phyloP scores from a whole-genome alignment of 1,140 invertebrate genomes.

The Drosophila tsacasi region DNA sequence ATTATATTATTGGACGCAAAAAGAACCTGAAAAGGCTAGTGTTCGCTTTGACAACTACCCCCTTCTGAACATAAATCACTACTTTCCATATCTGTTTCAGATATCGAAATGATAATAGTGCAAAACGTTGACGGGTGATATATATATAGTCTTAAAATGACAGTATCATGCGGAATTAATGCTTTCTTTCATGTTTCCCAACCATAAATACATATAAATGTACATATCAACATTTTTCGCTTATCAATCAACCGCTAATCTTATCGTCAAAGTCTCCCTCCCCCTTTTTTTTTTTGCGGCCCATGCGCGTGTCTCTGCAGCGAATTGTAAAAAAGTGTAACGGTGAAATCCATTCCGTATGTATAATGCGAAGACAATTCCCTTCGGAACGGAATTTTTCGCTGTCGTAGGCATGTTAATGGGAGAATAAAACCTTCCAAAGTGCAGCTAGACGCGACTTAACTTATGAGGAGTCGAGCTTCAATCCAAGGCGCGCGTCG shows the following conservation, averaged over 20 bases:
- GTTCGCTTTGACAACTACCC: not conserved
- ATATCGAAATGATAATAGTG: not conserved
- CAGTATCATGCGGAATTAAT: constrained; percentile 7
- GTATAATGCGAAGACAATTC: constrained; percentile 35
- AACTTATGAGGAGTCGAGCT: constrained; percentile 30
- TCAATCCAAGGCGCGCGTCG: constrained; percentile 53
- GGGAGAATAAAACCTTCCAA: constrained; percentile 42
- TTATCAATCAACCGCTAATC: constrained; percentile 39
- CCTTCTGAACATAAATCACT: not conserved
- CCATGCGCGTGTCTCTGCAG: constrained; percentile 28
- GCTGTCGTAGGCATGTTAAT: constrained; percentile 63
- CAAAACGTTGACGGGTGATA: not conserved
- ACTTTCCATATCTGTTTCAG: not conserved
- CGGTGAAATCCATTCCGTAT: constrained; percentile 38
- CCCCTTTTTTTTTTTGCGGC: constrained; percentile 27
- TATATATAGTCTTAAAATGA: constrained; percentile 8
- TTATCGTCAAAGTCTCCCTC: constrained; percentile 30
- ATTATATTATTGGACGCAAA: not conserved
- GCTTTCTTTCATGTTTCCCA: constrained; percentile 17
- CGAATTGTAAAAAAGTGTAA: constrained; percentile 49
- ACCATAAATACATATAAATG: constrained; percentile 26
- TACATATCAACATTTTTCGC: constrained; percentile 23
- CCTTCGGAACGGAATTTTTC: constrained; percentile 59
- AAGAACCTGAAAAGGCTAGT: no score
- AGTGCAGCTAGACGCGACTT: constrained; percentile 32